Evolutionary conservation across 2,888 invertebrate genomes (phyloP).

Genomic region (Lottia gigantea): DNA sequence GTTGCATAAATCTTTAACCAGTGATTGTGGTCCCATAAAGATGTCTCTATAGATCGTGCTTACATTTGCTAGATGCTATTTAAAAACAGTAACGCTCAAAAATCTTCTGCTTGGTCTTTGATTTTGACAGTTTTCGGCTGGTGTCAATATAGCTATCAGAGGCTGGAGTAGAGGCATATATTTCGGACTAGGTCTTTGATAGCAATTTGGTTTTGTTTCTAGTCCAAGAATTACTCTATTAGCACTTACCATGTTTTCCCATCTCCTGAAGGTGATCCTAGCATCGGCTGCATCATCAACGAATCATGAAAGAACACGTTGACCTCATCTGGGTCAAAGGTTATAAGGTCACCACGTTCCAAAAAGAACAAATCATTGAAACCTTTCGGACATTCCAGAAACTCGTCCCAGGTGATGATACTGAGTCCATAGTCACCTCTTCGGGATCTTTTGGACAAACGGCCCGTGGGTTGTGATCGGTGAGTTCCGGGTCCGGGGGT

Average conservation of each 20-base stretch:
- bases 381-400: conserved; percentile 41
- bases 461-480: background rate
- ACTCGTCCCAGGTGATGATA: conserved; percentile 54
- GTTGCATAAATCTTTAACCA: no score
- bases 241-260: conserved; percentile 48
- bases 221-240: no score
- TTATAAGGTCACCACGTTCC: conserved; percentile 44
- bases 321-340: conserved; percentile 50
- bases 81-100: no score
- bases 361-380: conserved; percentile 44
- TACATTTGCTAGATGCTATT: no score
- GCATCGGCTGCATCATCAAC: conserved; percentile 46
- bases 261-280: conserved; percentile 49
- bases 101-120: no score
- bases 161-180: no score
- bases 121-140: no score
- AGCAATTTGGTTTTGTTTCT: no score
- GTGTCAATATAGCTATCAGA: no score
- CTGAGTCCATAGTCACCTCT: conserved; percentile 33
- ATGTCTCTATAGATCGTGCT: no score
- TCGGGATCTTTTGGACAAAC: background rate
- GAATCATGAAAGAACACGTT: conserved; percentile 53
- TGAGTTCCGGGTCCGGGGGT: background rate
- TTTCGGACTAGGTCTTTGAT: no score
- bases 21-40: no score